Evolutionary conservation across 2,888 invertebrate species (phyloP), one percentile per base, ranked within the genome.

Genomic region (Petrophora chlorosata): DNA sequence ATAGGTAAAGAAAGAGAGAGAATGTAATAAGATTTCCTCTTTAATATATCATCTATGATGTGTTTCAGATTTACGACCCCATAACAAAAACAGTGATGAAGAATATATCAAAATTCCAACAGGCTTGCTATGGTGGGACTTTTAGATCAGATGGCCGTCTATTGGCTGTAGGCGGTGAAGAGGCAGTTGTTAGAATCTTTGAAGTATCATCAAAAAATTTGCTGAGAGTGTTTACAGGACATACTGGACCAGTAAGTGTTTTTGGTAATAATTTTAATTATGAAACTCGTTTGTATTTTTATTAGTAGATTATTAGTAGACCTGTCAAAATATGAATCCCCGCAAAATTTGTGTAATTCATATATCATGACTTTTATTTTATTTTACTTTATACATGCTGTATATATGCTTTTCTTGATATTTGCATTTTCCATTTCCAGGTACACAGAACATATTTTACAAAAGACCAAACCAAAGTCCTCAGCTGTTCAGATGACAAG

Each of bases 401-500:
- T n/a, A n/a, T n/a, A n/a, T n/a, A n/a, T 13, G 13, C 9, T 80
- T 43, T 2, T 29, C 13, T 29, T 30, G 5, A 30, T 13, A 14
- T 9, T 16, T 38, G 5, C 17, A 23, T 44, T 19, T 34, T 13
- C 19, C 15, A 22, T 33, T 81, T 82, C 32, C 74, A 91, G 91
- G 93, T 96, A 0, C 97, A 97, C 76, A 92, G 97, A 53, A 94
- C 95, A 55, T 94, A 92, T 70, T 98, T 98, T 73, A 92, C 96
- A 10, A 91, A 93, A 19, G 95, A 96, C 68, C 94, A 95, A 71
- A 85, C 94, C 8, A 95, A 95, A 62, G 92, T 98, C 26, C 92
- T 95, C 1, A 97, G 97, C 64, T 98, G 96, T 76, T 96, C 97
- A 2, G 98, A 99, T 89, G 98, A 99, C 76, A 97, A 96, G 82